Base-by-base conservation (phyloP, 1,140 invertebrate genomes). In the Drosophila littoralis region DNA sequence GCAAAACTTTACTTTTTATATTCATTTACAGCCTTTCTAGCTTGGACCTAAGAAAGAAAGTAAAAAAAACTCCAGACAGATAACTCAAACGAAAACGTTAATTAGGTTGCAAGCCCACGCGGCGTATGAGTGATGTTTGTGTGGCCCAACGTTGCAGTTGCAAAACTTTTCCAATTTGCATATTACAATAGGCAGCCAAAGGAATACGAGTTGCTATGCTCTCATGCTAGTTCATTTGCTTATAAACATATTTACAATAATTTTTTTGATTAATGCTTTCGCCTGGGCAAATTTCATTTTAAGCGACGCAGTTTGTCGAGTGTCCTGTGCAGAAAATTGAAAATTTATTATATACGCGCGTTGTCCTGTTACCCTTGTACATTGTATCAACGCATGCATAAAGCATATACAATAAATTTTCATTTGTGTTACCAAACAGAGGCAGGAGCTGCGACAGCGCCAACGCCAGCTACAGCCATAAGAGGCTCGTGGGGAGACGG, bases 361-460 rank as follows among this genome's bases (percentile, higher is more conserved):
- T 32, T 22, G 58, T 33, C 38, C 38, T 38, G 36, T 67, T 67
- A 17, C 17, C 36, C 40, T n/a, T 60, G 63, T 69, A 54, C 51
- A 81, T 74, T 81, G 77, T 84, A 81, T 75, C 75, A 70, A 70
- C 72, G 80, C 81, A 75, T 79, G 79, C 79, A 81, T 81, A 81
- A 81, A 81, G 79, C 79, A 81, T 70, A 75, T 81, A 84, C 77
- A 84, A 84, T 84, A 84, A 84, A 84, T 85, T 84, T 79, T 84
- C 81, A 84, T 84, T 84, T 85, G 81, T 85, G 61, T 84, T 80
- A 81, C 81, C 81, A 84, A 74, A 75, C 77, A 79, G 55, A 48
- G 75, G 28, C 32, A 9, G 8, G 33, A 42, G 2, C 73, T 38
- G 61, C n/a, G 40, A 57, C 48, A 70, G 60, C 57, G 28, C 4